These are phyloP conservation scores for Antedon mediterranea DNA, from an alignment of 53 echinoderm and acorn worm genomes.

Conservation along the genomic window DNA sequence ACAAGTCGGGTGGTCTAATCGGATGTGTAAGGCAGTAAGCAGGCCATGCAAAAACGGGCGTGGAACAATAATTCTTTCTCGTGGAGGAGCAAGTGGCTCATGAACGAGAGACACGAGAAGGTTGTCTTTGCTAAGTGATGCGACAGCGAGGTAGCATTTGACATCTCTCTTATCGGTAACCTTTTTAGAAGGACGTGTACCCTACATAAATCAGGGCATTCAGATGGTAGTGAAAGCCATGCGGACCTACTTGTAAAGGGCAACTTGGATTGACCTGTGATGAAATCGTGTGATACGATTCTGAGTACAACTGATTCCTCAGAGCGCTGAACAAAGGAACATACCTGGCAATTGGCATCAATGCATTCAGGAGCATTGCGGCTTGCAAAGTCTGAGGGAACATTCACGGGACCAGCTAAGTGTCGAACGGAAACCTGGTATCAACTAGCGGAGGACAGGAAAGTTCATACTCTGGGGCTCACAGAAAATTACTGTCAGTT, in stretches of 20 bases:
- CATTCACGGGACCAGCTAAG: conserved; percentile 26
- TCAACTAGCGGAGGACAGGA: conserved; percentile 30
- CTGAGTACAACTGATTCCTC: conserved; percentile 27
- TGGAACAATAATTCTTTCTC: conserved; percentile 39
- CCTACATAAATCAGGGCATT: conserved; percentile 1
- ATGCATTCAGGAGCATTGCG: conserved; percentile 25
- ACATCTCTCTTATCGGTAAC: conserved; percentile 47
- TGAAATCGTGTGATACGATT: background rate
- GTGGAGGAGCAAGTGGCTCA: conserved; percentile 16
- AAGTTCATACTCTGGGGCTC: conserved; percentile 27
- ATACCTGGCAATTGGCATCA: conserved; percentile 33
- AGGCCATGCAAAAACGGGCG: no score
- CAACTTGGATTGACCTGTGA: background rate
- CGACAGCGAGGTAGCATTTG: conserved; percentile 40
- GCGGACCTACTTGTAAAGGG: conserved; percentile 5
- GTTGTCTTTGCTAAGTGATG: conserved; percentile 37
- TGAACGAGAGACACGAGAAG: conserved; percentile 32
- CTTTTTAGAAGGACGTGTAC: conserved; percentile 38
- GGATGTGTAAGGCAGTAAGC: no score
- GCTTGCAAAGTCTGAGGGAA: conserved; percentile 42
- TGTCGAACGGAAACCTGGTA: conserved; percentile 21
- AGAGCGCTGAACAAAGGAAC: conserved; percentile 15
- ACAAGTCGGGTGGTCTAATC: no score
- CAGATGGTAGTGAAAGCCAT: background rate
- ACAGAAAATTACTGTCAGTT: conserved; percentile 27